Base-by-base conservation (phyloP, 2,888 invertebrate species). In the Neoitamus cyanurus region DNA sequence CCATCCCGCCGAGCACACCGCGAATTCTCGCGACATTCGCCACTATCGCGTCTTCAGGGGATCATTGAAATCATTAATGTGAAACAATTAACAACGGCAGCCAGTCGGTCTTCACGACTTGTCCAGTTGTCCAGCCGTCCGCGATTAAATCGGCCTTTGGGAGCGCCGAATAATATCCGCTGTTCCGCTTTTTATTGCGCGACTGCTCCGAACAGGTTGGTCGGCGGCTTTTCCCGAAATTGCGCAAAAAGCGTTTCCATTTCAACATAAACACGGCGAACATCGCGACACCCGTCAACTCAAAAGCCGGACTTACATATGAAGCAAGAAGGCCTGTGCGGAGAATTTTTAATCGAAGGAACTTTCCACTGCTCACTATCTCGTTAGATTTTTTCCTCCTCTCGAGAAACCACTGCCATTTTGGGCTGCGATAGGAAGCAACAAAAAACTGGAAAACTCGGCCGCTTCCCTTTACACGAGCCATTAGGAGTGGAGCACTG, bases 381-480 rank as follows among this genome's bases (percentile, higher is more conserved):
- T 77, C n/a, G 30, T 77, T 46, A 77, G 77, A 77, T 77, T 42
- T n/a, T 28, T 30, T 34, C 36, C 20, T 58, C 58, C 58, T 58
- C 58, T 9, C 25, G 20, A 58, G 58, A 58, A 58, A 70, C 30
- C 28, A 34, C 30, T 34, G 70, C 70, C 70, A 34, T 70, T 70
- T 58, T 58, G 7, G 58, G 58, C 9, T 58, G 25, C 20, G 20
- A 34, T 73, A 36, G 20, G 25, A n/a, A 36, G 25, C 42, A 5
- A 28, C n/a, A 34, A 72, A 77, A 77, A 77, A 42, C 25, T 37
- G 25, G n/a, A 77, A 77, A 77, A n/a, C 42, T 46, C 42, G 28
- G 46, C 77, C 37, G 20, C 28, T 77, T 77, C 77, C 77, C 37
- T 77, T 77, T 28, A 77, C 46, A 46, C 20, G n/a, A 28, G n/a